Evolutionary conservation across 2,113 vertebrate species (phyloP), one percentile per base, ranked within the genome.

Genomic region (Piaya cayana): DNA sequence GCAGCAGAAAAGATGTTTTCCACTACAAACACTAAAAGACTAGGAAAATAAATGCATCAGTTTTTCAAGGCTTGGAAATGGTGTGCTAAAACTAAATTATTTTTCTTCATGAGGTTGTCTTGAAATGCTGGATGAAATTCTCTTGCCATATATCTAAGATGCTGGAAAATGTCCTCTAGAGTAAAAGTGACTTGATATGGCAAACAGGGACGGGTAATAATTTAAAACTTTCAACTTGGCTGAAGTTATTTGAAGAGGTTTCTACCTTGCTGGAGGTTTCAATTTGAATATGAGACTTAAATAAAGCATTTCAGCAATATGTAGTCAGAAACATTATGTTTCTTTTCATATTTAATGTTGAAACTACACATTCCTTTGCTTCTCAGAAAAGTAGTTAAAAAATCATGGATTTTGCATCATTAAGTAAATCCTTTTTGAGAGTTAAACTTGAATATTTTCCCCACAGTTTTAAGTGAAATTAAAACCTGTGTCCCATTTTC

Each of bases 1-100:
- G 53, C 58, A 88, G 45, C 45, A 92, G 60, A 88, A 92, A 97
- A 58, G n/a, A 88, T 82, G 75, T 55, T 97, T 91, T 87, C 75
- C 86, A 59, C 86, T 82, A 30, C 43, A 87, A 45, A 63, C 29
- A 71, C 9, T 50, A 23, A 87, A 80, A 88, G 9, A 3, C 52
- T 69, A 67, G 64, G n/a, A 90, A 94, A 93, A 85, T 23, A 82
- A 68, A 63, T 64, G 11, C 3, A 68, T 29, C 45, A 81, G 11
- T 14, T 76, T 74, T 79, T 37, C 79, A 45, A 72, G 37, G 45
- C 34, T 91, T 81, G 36, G 18, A 91, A 93, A 72, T 4, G 25
- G 8, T 91, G 47, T 67, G 36, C 34, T 47, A 72, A 85, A 29
- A 64, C 23, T 34, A 58, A 93, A 39, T 63, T 76, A 21, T 58